A percentile compares a stretch with the other conserved stretches of the same genome.
Evolutionary conservation across 2,113 vertebrate species (phyloP).

Genomic region (Piprites chloris): DNA sequence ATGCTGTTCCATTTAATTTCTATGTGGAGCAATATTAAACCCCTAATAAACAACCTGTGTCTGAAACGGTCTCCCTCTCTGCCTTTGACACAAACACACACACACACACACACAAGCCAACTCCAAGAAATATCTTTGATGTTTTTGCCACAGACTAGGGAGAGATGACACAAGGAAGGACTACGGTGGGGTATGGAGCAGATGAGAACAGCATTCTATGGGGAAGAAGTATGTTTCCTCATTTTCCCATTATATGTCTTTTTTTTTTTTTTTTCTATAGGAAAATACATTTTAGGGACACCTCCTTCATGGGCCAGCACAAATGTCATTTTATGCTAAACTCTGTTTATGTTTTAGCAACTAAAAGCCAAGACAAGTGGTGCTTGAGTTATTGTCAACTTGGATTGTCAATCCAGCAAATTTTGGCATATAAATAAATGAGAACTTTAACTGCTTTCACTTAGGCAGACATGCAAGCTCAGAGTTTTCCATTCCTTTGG

Average conservation of each 20-base stretch:
- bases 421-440: background rate
- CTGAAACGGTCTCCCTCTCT: background rate
- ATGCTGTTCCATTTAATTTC: conserved; percentile 29
- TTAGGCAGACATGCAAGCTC: background rate
- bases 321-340: background rate
- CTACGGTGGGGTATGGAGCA: background rate
- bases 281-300: background rate
- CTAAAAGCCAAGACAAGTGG: background rate
- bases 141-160: background rate
- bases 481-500: background rate
- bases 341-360: background rate
- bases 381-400: background rate
- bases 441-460: background rate
- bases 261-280: background rate
- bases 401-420: background rate
- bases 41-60: conserved; percentile 2
- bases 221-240: background rate
- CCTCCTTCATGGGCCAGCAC: background rate
- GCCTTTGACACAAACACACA: background rate
- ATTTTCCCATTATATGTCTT: background rate
- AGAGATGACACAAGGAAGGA: background rate
- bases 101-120: background rate
- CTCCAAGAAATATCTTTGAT: background rate
- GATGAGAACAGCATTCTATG: background rate
- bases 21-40: conserved; percentile 19